A percentile compares a stretch with the other conserved stretches of the same genome.
Conservation (phyloP, 2,888 invertebrate species). For the Drosophila nigritarsus region DNA sequence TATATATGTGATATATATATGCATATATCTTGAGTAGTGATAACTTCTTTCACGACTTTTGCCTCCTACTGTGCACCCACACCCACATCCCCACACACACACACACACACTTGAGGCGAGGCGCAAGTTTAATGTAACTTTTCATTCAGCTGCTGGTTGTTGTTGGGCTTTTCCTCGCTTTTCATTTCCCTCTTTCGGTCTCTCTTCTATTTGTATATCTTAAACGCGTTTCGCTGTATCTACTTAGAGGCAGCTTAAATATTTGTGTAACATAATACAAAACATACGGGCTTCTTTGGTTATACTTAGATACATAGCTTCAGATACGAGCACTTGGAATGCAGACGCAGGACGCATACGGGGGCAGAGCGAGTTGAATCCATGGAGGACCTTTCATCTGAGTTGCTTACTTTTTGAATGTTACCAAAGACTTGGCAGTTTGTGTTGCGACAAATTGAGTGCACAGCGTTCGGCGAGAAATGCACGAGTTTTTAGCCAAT, state of each 20-base stretch:
- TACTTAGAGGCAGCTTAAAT: slow-evolving; percentile 79
- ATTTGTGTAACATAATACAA: slow-evolving; percentile 80
- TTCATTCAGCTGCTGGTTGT: slow-evolving; percentile 48
- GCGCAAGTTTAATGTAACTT: slow-evolving; percentile 68
- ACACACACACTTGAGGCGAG: slow-evolving; percentile 5
- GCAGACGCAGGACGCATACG: neutral
- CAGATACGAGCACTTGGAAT: slow-evolving; percentile 57
- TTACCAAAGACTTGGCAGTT: slow-evolving; percentile 16
- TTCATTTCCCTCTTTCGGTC: slow-evolving; percentile 16
- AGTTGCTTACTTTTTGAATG: slow-evolving; percentile 20
- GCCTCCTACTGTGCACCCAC: slow-evolving; percentile 67
- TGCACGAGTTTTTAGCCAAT: neutral
- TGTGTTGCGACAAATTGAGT: neutral
- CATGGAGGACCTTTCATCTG: neutral
- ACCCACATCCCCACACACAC: slow-evolving; percentile 42
- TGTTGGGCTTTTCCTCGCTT: slow-evolving; percentile 57
- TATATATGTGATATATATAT: slow-evolving; percentile 3
- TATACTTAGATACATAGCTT: slow-evolving; percentile 77
- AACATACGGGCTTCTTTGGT: slow-evolving; percentile 80
- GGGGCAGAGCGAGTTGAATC: neutral
- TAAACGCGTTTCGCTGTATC: slow-evolving; percentile 80
- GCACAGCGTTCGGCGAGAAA: neutral
- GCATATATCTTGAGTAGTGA: slow-evolving; percentile 68
- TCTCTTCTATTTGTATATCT: slow-evolving; percentile 71
- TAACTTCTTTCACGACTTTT: slow-evolving; percentile 78